phyloP scores from a whole-genome alignment of 2,797 vertebrate species.

The Malacoraja senta region DNA sequence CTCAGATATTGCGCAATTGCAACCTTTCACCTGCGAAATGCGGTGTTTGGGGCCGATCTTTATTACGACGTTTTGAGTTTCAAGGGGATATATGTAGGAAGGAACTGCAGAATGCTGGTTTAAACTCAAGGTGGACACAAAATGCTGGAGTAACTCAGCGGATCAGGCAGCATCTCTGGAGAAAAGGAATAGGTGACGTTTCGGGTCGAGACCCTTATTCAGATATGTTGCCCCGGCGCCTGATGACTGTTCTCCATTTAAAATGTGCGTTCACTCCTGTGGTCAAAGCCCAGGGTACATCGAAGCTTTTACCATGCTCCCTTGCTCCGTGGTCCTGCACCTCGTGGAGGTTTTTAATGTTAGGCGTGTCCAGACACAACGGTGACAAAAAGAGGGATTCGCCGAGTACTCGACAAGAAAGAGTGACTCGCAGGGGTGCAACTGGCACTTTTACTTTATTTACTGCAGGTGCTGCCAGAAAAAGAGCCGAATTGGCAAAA shows the following conservation, averaged over 20 bases:
- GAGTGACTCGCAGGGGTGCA: background rate
- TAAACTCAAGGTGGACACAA: no score
- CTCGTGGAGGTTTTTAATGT: background rate
- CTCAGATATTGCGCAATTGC: background rate
- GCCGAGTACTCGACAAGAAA: background rate
- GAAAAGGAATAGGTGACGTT: no score
- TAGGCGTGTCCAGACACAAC: background rate
- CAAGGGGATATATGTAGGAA: no score
- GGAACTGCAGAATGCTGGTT: no score
- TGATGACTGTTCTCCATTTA: background rate
- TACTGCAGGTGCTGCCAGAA: slow-evolving; percentile 69
- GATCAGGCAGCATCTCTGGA: no score
- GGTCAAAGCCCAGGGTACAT: background rate
- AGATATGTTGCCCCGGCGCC: background rate
- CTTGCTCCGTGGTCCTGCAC: background rate
- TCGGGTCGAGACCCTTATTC: no score
- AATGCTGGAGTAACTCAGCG: no score
- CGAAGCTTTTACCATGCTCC: background rate
- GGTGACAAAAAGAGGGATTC: background rate
- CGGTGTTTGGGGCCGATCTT: background rate
- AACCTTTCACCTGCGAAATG: background rate
- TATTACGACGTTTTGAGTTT: background rate
- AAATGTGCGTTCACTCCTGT: background rate
- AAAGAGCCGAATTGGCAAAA: slow-evolving; percentile 49
- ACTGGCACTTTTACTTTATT: slow-evolving; percentile 55